These are phyloP conservation scores for Platycheirus albimanus DNA, from an alignment of 2,888 invertebrate species.

Conservation along the genomic window DNA sequence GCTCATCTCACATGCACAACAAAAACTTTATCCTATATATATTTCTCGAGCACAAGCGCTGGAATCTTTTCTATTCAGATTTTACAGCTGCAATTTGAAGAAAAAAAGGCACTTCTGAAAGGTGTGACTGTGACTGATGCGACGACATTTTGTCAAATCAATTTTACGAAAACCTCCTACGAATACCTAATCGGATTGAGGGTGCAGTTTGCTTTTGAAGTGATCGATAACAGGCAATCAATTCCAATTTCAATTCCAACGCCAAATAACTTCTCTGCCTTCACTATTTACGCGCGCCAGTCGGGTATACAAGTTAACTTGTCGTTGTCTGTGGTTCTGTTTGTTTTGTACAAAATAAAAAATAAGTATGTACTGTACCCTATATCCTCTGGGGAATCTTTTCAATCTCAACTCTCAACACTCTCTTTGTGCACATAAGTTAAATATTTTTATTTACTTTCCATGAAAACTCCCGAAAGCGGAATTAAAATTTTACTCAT, in stretches of 20 bases:
- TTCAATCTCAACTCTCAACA: conserved; percentile 18
- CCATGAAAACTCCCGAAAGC: conserved; percentile 9
- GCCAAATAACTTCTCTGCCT: not conserved
- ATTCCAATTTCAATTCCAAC: not conserved
- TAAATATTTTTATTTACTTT: not conserved
- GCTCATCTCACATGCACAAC: not conserved
- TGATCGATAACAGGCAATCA: conserved; percentile 45
- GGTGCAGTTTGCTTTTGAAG: conserved; percentile 25
- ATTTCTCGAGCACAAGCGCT: conserved; percentile 16
- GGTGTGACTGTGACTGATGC: conserved; percentile 62
- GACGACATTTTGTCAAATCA: conserved; percentile 53
- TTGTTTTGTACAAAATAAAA: not conserved
- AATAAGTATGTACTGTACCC: no score
- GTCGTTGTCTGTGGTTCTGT: not conserved
- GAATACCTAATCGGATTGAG: conserved; percentile 35
- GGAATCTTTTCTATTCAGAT: not conserved
- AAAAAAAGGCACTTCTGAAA: not conserved
- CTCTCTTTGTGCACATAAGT: not conserved
- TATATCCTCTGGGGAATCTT: not conserved
- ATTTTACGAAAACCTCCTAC: conserved; percentile 38
- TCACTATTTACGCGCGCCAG: not conserved
- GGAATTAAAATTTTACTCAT: conserved; percentile 22
- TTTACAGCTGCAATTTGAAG: not conserved
- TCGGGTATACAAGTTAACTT: no score
- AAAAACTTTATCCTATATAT: conserved; percentile 9